Base-by-base conservation (phyloP, 2,888 invertebrate species). In the Pyrocoelia pectoralis region DNA sequence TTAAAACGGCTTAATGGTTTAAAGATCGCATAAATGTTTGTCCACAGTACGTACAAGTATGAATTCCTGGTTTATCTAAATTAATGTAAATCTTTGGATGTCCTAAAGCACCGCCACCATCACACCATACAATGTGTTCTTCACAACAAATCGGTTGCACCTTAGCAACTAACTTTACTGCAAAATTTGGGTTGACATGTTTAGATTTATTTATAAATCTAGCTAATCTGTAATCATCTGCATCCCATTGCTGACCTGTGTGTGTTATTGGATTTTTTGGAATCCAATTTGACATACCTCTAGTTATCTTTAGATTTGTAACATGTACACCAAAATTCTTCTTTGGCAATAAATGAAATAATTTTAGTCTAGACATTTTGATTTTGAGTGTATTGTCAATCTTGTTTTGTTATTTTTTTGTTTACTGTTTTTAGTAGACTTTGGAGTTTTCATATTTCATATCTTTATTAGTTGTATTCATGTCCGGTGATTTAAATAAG, bases 21-120 rank as follows among this genome's bases (percentile, higher is more conserved):
- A 4, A 4, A n/a, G 10, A n/a, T 33, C 8, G 33, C 9, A 33
- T 33, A n/a, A 33, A 33, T 33, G 9, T 33, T 33, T n/a, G 9
- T 33, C 33, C 33, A n/a, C 33, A 33, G n/a, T 33, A 33, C 9
- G 2, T n/a, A n/a, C 33, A 33, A 33, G 33, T 3, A 8, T 33
- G 33, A 33, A 8, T 2, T 33, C 33, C 33, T n/a, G 33, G 33
- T 33, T 33, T 33, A n/a, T 33, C 98, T 87, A 99, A 84, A 84
- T 99, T 99, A 66, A 99, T 98, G 80, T 90, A 99, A 61, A 99
- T 95, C 84, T 94, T 93, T 6, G 99, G 99, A 82, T 99, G 99
- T 8, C 99, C 99, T 48, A 95, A 88, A 0, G 96, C 92, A 2
- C 96, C 97, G 81, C 94, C 92, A 56, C 98, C 98, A 84, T 98